A percentile compares a stretch with the other conserved stretches of the same genome.
Conservation (phyloP, 2,113 vertebrate species). For the Corvus moneduloides region DNA sequence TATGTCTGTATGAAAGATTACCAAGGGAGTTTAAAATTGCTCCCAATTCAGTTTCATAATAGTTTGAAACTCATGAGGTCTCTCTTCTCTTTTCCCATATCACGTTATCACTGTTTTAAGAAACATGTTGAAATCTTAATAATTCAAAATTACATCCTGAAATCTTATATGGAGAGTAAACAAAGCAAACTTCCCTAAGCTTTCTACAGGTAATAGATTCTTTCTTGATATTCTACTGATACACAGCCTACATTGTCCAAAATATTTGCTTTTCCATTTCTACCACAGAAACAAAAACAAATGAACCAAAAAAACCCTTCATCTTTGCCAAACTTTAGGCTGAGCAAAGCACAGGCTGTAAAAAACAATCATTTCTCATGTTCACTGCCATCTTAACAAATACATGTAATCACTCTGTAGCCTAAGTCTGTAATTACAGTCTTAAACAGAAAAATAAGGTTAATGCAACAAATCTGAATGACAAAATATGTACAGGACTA, state of each 20-base stretch:
- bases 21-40: background rate
- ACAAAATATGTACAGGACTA: background rate
- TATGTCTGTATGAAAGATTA: background rate
- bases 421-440: background rate
- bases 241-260: background rate
- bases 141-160: background rate
- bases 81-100: background rate
- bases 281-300: background rate
- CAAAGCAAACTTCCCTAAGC: background rate
- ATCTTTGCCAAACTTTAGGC: background rate
- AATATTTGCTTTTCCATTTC: background rate
- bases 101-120: background rate
- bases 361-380: background rate
- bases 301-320: fast-evolving
- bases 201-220: background rate
- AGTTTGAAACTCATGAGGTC: background rate
- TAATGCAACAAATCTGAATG: background rate
- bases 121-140: background rate
- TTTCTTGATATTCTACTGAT: background rate
- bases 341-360: background rate
- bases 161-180: background rate
- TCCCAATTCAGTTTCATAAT: background rate
- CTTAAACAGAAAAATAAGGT: background rate
- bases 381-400: background rate
- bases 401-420: background rate